phyloP scores from a whole-genome alignment of 2,888 invertebrate genomes.

The Caenorhabditis macrosperma region DNA sequence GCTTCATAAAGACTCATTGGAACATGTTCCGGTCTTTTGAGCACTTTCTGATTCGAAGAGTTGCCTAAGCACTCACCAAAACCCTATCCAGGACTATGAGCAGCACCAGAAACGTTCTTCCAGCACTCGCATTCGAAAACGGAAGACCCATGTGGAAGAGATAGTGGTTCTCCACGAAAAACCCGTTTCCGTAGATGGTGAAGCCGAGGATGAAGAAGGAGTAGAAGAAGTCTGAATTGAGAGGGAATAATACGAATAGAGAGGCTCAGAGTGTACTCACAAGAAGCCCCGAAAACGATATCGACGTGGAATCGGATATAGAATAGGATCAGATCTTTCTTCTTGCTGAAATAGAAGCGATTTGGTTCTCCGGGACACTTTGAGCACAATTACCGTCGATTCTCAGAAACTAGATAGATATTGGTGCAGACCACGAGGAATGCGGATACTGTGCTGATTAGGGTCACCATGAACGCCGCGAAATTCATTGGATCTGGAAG shows the following conservation, averaged over 20 bases:
- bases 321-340: conserved; percentile 17
- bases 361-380: conserved; percentile 4
- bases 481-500: no score
- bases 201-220: conserved; percentile 32
- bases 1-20: no score
- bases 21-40: no score
- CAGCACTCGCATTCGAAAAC: conserved; percentile 39
- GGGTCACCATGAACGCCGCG: conserved; percentile 32
- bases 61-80: conserved; percentile 11
- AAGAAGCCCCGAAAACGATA: conserved; percentile 25
- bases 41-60: not conserved
- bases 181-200: not conserved
- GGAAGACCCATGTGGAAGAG: conserved; percentile 29
- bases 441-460: conserved; percentile 14
- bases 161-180: conserved; percentile 13
- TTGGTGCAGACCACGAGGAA: not conserved
- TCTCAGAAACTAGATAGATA: not conserved
- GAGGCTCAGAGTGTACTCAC: no score
- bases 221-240: conserved; percentile 23
- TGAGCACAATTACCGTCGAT: not conserved
- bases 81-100: conserved; percentile 22
- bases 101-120: conserved; percentile 21
- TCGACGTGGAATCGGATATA: conserved; percentile 32
- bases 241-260: no score
- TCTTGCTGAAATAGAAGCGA: conserved; percentile 6